Evolutionary conservation across 1,140 invertebrate species (phyloP).

Genomic region (Eciton burchellii): DNA sequence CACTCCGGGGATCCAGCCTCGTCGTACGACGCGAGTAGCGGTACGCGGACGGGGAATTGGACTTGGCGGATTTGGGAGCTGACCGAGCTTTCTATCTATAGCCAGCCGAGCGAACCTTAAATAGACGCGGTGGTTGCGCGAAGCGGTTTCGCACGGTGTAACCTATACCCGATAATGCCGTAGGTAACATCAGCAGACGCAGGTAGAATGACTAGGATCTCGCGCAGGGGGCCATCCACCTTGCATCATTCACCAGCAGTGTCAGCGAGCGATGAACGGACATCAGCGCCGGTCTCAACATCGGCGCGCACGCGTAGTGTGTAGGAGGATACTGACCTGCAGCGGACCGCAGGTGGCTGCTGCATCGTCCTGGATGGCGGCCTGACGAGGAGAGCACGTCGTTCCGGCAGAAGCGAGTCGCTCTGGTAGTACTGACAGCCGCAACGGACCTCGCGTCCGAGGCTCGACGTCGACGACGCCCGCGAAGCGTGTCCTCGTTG

Average conservation of each 20-base stretch:
- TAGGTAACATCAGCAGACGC: too few relatives aligned
- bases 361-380: constrained; percentile 76
- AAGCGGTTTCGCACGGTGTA: constrained; percentile 57
- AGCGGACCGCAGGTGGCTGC: constrained; percentile 69
- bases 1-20: constrained; percentile 11
- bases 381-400: constrained; percentile 87
- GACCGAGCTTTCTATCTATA: constrained; percentile 84
- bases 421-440: constrained; percentile 93
- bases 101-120: constrained; percentile 83
- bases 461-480: constrained; percentile 88
- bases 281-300: background rate
- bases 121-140: constrained; percentile 77
- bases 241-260: background rate
- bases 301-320: background rate
- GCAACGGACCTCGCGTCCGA: constrained; percentile 90
- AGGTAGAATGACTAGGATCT: background rate
- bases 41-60: constrained; percentile 61
- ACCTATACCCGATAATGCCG: constrained; percentile 58
- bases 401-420: constrained; percentile 91
- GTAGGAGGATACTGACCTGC: constrained; percentile 72
- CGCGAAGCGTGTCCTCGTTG: constrained; percentile 82
- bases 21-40: constrained; percentile 9
- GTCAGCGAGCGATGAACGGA: background rate
- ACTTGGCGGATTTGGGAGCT: constrained; percentile 77
- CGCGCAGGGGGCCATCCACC: background rate